phyloP scores from a whole-genome alignment of 2,888 invertebrate species.

The Ramazzottius varieornatus region DNA sequence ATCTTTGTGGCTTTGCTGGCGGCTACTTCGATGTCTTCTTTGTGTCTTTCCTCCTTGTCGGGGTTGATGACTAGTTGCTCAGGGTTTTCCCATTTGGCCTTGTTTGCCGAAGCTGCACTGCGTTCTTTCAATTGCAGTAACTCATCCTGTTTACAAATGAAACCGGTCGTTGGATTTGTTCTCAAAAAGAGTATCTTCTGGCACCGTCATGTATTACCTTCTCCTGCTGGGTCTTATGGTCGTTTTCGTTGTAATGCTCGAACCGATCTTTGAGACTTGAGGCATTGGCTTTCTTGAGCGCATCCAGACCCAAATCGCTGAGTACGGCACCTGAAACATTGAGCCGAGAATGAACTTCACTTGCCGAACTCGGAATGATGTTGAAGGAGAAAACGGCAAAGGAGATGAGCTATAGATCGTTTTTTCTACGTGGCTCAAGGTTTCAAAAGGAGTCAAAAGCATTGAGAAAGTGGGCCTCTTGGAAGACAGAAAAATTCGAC shows the following conservation, averaged over 20 bases:
- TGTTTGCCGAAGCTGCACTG: not conserved
- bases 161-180: not conserved
- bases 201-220: no score
- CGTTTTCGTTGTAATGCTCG: not conserved
- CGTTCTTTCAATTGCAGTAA: not conserved
- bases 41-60: not conserved
- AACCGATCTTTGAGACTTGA: not conserved
- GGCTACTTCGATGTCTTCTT: not conserved
- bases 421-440: no score
- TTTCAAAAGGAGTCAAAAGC: no score
- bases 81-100: slow-evolving; percentile 2
- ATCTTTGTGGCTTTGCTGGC: not conserved
- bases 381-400: no score
- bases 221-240: not conserved
- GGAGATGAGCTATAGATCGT: no score
- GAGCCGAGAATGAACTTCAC: no score
- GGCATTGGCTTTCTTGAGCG: not conserved
- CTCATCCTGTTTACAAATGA: not conserved
- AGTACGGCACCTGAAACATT: not conserved
- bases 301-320: not conserved
- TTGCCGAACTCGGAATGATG: no score
- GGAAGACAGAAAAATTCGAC: no score
- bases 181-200: no score
- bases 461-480: no score
- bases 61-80: not conserved